Conservation (phyloP, 2,113 vertebrate genomes). For the Pimephales promelas region DNA sequence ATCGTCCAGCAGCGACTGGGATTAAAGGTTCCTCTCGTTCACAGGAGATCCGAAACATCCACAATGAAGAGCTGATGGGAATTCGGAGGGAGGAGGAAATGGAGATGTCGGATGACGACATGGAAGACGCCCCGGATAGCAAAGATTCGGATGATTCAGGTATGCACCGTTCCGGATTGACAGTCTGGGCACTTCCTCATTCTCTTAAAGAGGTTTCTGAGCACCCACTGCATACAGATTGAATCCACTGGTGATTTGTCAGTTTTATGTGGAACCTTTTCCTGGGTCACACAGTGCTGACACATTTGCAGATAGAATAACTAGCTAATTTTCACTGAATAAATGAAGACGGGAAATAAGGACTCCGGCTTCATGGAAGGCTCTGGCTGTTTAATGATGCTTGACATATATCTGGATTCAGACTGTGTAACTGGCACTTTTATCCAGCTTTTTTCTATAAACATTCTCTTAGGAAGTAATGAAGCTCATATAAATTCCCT, state of each 20-base stretch:
- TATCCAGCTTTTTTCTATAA: not conserved
- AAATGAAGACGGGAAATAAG: not conserved
- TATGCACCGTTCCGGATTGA: conserved; percentile 61
- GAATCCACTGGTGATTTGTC: conserved; percentile 55
- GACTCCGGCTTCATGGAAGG: not conserved
- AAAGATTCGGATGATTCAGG: conserved; percentile 91
- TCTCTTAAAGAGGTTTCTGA: not conserved
- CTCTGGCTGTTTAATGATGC: conserved; percentile 23
- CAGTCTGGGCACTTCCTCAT: not conserved
- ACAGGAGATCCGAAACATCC: conserved; percentile 95
- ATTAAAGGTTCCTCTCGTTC: conserved; percentile 45
- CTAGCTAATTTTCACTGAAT: conserved; percentile 17
- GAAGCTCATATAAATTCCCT: not conserved
- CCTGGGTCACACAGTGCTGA: conserved; percentile 16
- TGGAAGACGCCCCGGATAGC: conserved; percentile 80
- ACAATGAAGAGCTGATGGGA: conserved; percentile 96
- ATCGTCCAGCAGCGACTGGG: not conserved
- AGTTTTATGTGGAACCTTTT: conserved; percentile 40
- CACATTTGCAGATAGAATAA: conserved; percentile 25
- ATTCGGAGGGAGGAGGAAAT: conserved; percentile 96
- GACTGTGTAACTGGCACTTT: conserved; percentile 8
- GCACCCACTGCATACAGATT: conserved; percentile 9
- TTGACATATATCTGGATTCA: conserved; percentile 3
- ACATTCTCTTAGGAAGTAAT: conserved; percentile 32
- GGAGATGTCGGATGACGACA: conserved; percentile 98